Base-by-base conservation (phyloP, 2,888 invertebrate species). In the Tachina lurida region DNA sequence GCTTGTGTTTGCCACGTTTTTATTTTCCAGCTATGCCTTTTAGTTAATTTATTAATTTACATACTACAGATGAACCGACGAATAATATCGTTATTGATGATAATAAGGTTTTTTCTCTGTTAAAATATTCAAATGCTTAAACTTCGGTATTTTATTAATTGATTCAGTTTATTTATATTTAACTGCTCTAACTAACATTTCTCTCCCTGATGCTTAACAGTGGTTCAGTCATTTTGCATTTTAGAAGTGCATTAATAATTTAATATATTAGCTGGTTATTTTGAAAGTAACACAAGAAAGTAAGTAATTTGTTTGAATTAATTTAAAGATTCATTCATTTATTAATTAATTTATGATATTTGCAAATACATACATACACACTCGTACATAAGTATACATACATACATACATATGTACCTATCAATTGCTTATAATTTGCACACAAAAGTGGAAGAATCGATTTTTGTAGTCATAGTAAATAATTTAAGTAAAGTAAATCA, bases 21-120 rank as follows among this genome's bases (percentile, higher is more conserved):
- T 45, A 47, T 22, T 43, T 56, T 70, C 39, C 52, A n/a, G n/a
- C 39, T 67, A 49, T 39, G 17, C 17, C 12, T 58, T 71, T 45
- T 12, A 71, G 8, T 22, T 43, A 67, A 67, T 54, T 71, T 58
- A n/a, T 71, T 45, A 71, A 71, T 71, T 58, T 58, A 71, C n/a
- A 45, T 22, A 58, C 45, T 47, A 58, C 58, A 56, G 7, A 70
- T 43, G 52, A 68, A 39, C n/a, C 31, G 17, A 65, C 9, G 15
- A 10, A 31, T n/a, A 17, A 12, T 43, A 62, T 43, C 12, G 17
- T 41, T 17, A 39, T 54, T 54, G 19, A 13, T 67, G 13, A 22
- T 63, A 41, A 22, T 65, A 45, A 67, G 47, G 31, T 49, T 67
- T 12, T 67, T 65, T 65, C 39, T 67, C 17, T 41, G 22, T 67